These are phyloP conservation scores for Trissolcus japonicus DNA, from an alignment of 2,888 invertebrate genomes.

Conservation along the genomic window DNA sequence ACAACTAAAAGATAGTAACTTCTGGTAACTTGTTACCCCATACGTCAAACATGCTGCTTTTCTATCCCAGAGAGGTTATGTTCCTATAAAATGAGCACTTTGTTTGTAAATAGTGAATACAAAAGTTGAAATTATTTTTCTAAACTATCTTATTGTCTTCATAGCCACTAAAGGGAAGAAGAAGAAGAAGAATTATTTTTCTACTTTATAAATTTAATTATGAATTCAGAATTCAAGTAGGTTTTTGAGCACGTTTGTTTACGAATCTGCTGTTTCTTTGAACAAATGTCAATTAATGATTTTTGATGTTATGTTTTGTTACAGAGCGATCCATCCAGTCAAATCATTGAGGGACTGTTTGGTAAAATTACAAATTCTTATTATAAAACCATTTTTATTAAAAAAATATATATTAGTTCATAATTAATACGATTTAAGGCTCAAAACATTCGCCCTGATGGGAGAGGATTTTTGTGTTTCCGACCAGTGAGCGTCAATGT, in stretches of 20 bases:
- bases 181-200: no score
- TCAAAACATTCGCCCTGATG: slow-evolving; percentile 86
- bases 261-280: neutral
- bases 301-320: slow-evolving; percentile 17
- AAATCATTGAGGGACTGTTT: slow-evolving; percentile 87
- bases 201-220: neutral
- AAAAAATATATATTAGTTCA: neutral
- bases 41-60: no score
- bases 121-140: neutral
- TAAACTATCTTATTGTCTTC: no score
- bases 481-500: slow-evolving; percentile 82
- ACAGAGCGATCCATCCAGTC: slow-evolving; percentile 84
- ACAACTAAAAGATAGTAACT: no score
- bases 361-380: slow-evolving; percentile 65
- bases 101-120: no score
- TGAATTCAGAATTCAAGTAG: slow-evolving; percentile 37
- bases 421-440: slow-evolving; percentile 68
- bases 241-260: slow-evolving; percentile 7
- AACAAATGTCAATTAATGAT: slow-evolving; percentile 4
- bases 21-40: no score
- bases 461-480: slow-evolving; percentile 84
- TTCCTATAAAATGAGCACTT: no score
- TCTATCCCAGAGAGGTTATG: no score
- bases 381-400: neutral
- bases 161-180: no score